Base-by-base conservation (phyloP, 2,888 invertebrate species). In the Thysanoteuthis rhombus region DNA sequence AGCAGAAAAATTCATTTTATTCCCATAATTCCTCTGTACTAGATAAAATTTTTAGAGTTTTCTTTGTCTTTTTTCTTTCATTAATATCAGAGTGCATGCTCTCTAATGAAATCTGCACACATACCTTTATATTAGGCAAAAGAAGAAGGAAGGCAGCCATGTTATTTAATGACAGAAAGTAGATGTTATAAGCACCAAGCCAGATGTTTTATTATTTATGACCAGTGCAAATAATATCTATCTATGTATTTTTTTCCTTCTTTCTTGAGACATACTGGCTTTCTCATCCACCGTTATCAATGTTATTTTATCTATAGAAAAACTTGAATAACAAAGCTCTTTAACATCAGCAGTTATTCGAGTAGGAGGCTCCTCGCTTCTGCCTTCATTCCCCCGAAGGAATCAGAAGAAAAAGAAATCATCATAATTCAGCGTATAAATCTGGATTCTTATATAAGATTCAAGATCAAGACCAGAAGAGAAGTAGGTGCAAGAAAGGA, bases 381-480 rank as follows among this genome's bases (percentile, higher is more conserved):
- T 75, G 6, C n/a, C n/a, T 75, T 75, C 16, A 75, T 75, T 75
- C n/a, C 75, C n/a, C 75, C n/a, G n/a, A n/a, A 32, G 75, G 75
- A n/a, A 12, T n/a, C 32, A 75, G 10, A n/a, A 10, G 32, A 32
- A 58, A 32, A 32, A 58, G 10, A 32, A 12, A 75, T 75, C 75
- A 75, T 75, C 75, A 75, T 75, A 75, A 75, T 75, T n/a, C 32
- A 12, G 19, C 10, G n/a, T 32, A 75, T 8, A 10, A 75, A 32
- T 75, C 75, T 75, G 32, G 75, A n/a, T 75, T n/a, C 75, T 75
- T n/a, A 75, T n/a, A 75, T 32, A 75, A n/a, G 75, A n/a, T 75
- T 75, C n/a, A 75, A 75, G 75, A 75, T 75, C 75, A 75, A 75
- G n/a, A n/a, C 75, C n/a, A 75, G n/a, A 75, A 75, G 75, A n/a